phyloP scores from a whole-genome alignment of 2,113 vertebrate genomes.

The Leucopternis melanops region DNA sequence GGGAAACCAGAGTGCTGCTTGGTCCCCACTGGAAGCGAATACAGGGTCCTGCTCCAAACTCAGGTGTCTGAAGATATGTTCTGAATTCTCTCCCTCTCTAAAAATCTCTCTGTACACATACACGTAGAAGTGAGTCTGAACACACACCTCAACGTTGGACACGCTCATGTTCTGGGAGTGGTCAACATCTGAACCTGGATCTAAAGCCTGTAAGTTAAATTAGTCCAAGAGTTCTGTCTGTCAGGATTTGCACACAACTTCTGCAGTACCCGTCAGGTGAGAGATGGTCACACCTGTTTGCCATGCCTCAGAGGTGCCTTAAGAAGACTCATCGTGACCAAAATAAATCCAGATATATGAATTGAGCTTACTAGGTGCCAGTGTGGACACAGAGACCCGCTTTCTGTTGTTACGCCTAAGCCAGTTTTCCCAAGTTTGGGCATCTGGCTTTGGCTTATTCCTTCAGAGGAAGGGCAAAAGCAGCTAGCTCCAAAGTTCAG shows the following conservation, averaged over 20 bases:
- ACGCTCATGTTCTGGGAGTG: background rate
- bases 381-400: background rate
- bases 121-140: background rate
- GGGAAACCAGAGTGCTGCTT: background rate
- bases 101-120: no score
- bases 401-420: background rate
- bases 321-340: background rate
- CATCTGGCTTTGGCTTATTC: background rate
- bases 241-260: background rate
- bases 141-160: background rate
- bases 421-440: background rate
- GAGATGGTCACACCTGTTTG: background rate
- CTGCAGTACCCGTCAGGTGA: background rate
- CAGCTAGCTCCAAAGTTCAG: background rate
- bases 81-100: background rate
- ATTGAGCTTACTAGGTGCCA: background rate
- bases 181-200: background rate
- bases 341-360: background rate
- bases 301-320: background rate
- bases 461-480: background rate
- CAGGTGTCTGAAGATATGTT: background rate
- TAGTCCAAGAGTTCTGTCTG: background rate
- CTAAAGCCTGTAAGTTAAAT: background rate
- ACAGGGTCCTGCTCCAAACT: background rate
- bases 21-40: background rate